These are phyloP conservation scores for Ptychoptera contaminata DNA, from an alignment of 2,888 invertebrate genomes.

Conservation along the genomic window DNA sequence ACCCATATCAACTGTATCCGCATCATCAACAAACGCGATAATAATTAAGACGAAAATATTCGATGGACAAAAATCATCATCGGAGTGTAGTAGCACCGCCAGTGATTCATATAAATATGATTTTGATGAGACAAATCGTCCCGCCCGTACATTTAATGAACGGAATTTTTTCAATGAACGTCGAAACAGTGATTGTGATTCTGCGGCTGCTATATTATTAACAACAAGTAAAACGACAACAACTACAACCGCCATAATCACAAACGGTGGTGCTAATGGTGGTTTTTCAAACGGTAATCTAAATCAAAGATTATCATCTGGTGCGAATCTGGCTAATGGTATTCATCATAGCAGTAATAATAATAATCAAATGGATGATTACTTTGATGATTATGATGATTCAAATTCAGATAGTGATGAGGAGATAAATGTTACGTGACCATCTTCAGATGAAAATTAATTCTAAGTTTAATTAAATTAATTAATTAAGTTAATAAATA, in stretches of 20 bases:
- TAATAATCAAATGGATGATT: constrained; percentile 27
- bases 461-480: too few relatives aligned
- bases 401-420: constrained; percentile 55
- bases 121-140: constrained; percentile 9
- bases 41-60: neutral
- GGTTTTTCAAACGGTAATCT: constrained; percentile 7
- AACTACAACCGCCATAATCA: constrained; percentile 7
- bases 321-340: constrained; percentile 8
- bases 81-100: neutral
- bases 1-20: constrained; percentile 6
- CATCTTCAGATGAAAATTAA: constrained; percentile 17
- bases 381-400: constrained; percentile 32
- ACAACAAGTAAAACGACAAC: constrained; percentile 21
- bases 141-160: constrained; percentile 4
- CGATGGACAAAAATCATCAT: constrained; percentile 1
- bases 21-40: constrained; percentile 2
- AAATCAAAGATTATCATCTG: constrained; percentile 7
- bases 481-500: too few relatives aligned
- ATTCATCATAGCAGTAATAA: constrained; percentile 7
- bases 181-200: constrained; percentile 3
- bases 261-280: constrained; percentile 10
- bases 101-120: constrained; percentile 9
- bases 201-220: neutral
- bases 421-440: constrained; percentile 82
- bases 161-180: constrained; percentile 14